Base-by-base conservation (phyloP, 2,113 vertebrate genomes). In the Chaetodon trifascialis region DNA sequence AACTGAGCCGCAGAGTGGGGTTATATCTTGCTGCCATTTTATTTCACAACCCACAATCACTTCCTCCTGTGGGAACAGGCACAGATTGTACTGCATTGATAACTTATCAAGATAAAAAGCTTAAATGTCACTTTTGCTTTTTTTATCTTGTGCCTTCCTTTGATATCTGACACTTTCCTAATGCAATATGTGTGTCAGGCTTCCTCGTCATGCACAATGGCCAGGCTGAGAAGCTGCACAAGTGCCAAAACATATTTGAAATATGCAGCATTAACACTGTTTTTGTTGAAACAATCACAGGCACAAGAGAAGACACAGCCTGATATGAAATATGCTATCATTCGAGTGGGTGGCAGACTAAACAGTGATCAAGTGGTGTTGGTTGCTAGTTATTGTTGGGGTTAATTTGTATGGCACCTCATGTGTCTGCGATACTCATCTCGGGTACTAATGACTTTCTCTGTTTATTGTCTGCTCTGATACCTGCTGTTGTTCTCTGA, bases 381-480 rank as follows among this genome's bases (percentile, higher is more conserved):
- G 86, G 91, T 94, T 94, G 78, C 76, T 62, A 47, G 93, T 95
- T 93, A 86, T 93, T 93, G 94, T 93, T 93, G 94, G 89, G 95
- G 91, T 74, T 96, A 92, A 96, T 94, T 94, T 91, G 62, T 76
- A 76, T 88, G 86, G 86, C 25, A 25, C 89, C 93, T 94, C 93
- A 80, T 85, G 94, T 90, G 89, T 95, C 89, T 93, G 86, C 86
- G 92, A 95, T 95, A 91, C 91, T 91, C 88, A 94, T 94, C 94
- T 91, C 62, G 15, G 70, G 87, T 91, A 86, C 91, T 95, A 95
- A 96, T 96, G 93, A 94, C 93, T 96, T 94, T 92, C 93, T 91
- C 85, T 82, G 84, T 90, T 91, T 89, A 87, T 73, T 82, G 84
- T 86, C 87, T 90, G 85, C 78, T 93, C 93, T 93, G 91, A 94